Percentiles rank a stretch among this genome's conserved stretches.
Conservation (phyloP, 2,888 invertebrate species). For the Thecocarcelia acutangulata region DNA sequence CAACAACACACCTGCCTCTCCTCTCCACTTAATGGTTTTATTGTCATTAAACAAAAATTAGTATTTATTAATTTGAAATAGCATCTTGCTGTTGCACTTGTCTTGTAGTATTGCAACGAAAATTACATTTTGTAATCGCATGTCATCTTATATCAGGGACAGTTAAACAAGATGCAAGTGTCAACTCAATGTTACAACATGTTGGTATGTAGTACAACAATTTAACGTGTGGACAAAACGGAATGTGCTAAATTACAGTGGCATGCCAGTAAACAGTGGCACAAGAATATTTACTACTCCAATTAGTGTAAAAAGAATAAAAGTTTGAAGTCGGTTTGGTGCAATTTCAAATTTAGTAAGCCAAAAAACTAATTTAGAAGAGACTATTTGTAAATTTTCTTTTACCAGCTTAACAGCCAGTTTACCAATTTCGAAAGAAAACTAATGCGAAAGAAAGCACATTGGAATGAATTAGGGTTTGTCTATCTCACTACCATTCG, state of each 20-base stretch:
- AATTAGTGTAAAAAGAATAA: too few relatives aligned
- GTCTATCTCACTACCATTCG: too few relatives aligned
- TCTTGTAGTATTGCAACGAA: constrained; percentile 24
- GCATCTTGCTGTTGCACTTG: constrained; percentile 29
- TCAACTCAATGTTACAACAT: constrained; percentile 43
- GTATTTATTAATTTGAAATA: constrained; percentile 31
- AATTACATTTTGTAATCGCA: constrained; percentile 40
- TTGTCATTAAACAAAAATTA: constrained; percentile 37
- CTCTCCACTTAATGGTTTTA: constrained; percentile 11
- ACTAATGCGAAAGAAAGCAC: too few relatives aligned
- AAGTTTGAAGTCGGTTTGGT: too few relatives aligned
- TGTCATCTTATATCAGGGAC: constrained; percentile 42
- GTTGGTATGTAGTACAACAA: constrained; percentile 22
- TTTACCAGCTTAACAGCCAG: too few relatives aligned
- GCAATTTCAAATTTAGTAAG: too few relatives aligned
- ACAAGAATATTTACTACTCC: neutral
- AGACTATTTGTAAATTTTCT: too few relatives aligned
- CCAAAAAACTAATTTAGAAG: too few relatives aligned
- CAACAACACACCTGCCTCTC: neutral
- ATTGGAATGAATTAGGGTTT: too few relatives aligned
- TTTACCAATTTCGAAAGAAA: too few relatives aligned
- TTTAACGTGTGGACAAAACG: constrained; percentile 10
- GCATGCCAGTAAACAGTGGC: neutral
- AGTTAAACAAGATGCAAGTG: constrained; percentile 43
- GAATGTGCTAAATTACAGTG: constrained; percentile 11